Conservation (phyloP, 2,113 vertebrate genomes). For the Catharus bicknelli region DNA sequence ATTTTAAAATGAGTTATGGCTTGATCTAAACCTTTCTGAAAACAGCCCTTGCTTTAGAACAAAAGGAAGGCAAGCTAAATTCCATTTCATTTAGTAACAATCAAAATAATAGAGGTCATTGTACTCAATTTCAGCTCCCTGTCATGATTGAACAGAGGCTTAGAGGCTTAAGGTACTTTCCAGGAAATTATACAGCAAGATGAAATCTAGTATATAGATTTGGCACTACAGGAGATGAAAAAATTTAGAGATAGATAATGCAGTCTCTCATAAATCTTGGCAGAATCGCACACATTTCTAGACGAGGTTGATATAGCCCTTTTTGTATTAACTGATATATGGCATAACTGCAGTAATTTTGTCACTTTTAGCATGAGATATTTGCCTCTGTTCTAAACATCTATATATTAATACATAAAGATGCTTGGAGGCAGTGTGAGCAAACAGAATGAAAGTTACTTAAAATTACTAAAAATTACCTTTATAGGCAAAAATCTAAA, state of each 20-base stretch:
- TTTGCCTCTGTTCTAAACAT: background rate
- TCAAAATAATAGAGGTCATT: conserved; percentile 23
- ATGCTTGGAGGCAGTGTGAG: background rate
- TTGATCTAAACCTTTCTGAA: background rate
- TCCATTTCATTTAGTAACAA: conserved; percentile 19
- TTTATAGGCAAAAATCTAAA: background rate
- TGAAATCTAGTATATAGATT: background rate
- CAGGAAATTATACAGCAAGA: conserved; percentile 1
- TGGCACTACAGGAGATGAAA: background rate
- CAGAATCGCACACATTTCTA: background rate
- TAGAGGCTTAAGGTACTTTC: background rate
- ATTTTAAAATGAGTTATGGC: background rate
- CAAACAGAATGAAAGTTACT: background rate
- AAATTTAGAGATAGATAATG: background rate
- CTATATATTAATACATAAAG: background rate
- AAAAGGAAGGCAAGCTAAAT: background rate
- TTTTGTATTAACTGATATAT: background rate
- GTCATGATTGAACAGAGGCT: background rate
- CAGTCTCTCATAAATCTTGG: background rate
- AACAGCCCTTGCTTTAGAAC: background rate
- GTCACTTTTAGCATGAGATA: background rate
- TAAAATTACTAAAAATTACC: background rate
- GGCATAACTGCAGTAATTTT: background rate
- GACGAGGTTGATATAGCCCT: background rate
- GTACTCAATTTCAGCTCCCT: background rate